A percentile compares a stretch with the other conserved stretches of the same genome.
Evolutionary conservation across 1,140 invertebrate species (phyloP).

Genomic region (Pseudomyrmex pallidus): DNA sequence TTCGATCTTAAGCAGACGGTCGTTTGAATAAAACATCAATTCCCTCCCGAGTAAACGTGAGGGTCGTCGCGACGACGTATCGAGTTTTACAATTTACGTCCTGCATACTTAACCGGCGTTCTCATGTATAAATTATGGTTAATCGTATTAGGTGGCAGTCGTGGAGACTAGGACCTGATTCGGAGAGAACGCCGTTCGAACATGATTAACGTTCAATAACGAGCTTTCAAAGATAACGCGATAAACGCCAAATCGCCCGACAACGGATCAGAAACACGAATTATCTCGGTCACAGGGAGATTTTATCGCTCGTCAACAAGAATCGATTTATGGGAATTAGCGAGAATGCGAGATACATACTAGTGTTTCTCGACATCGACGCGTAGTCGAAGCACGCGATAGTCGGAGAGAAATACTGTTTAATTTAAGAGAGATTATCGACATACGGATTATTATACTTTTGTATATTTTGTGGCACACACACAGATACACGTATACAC

Average conservation of each 20-base stretch:
- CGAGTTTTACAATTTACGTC: conserved; percentile 53
- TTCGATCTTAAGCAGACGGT: conserved; percentile 48
- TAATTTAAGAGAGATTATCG: conserved; percentile 2
- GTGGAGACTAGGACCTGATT: not conserved
- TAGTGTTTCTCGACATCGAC: not conserved
- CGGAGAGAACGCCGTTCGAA: conserved; percentile 7
- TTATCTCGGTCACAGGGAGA: not conserved
- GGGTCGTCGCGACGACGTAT: conserved; percentile 30
- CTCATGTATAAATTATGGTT: conserved; percentile 51
- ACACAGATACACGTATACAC: not conserved
- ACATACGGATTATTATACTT: not conserved
- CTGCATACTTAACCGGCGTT: conserved; percentile 31
- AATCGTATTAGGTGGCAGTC: conserved; percentile 34
- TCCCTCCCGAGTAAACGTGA: conserved; percentile 28
- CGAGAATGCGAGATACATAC: not conserved
- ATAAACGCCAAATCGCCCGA: conserved; percentile 13
- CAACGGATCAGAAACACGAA: not conserved
- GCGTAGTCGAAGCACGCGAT: not conserved
- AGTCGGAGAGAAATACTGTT: conserved; percentile 11
- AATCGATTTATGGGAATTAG: conserved; percentile 20
- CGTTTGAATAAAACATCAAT: conserved; percentile 61
- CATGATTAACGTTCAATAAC: conserved; percentile 34
- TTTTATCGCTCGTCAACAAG: not conserved
- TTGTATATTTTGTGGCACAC: too few relatives aligned
- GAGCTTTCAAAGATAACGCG: conserved; percentile 7